phyloP scores from a whole-genome alignment of 2,113 vertebrate species.

The Cyanoliseus patagonus region DNA sequence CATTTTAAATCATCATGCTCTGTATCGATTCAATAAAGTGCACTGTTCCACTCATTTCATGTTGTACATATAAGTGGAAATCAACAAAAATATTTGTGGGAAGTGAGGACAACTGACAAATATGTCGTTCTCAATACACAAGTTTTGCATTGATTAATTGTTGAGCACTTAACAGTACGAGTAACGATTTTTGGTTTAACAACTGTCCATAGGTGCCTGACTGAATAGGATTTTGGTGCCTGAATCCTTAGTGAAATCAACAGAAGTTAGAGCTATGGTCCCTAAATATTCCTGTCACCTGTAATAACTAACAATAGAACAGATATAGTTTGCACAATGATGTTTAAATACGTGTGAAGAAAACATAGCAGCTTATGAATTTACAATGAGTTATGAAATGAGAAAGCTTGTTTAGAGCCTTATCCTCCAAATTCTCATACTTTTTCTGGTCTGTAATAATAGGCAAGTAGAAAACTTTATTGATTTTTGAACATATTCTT shows the following conservation, averaged over 20 bases:
- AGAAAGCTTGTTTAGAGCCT: neutral
- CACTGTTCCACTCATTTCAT: constrained; percentile 21
- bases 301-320: neutral
- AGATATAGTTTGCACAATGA: neutral
- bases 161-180: neutral
- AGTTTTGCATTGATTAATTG: constrained; percentile 39
- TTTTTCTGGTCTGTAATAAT: neutral
- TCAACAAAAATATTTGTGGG: constrained; percentile 39
- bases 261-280: neutral
- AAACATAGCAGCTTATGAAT: neutral
- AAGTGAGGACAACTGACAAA: constrained; percentile 19
- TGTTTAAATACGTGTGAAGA: neutral
- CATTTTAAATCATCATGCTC: constrained; percentile 55
- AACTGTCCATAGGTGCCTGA: neutral
- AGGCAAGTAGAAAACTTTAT: neutral
- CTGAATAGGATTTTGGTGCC: constrained; percentile 1
- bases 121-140: neutral
- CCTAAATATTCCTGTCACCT: neutral
- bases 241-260: neutral
- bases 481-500: neutral
- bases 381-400: neutral
- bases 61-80: constrained; percentile 40
- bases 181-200: neutral
- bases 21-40: constrained; percentile 51
- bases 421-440: neutral